phyloP scores from a whole-genome alignment of 2,113 vertebrate species.

The Marmota monax region DNA sequence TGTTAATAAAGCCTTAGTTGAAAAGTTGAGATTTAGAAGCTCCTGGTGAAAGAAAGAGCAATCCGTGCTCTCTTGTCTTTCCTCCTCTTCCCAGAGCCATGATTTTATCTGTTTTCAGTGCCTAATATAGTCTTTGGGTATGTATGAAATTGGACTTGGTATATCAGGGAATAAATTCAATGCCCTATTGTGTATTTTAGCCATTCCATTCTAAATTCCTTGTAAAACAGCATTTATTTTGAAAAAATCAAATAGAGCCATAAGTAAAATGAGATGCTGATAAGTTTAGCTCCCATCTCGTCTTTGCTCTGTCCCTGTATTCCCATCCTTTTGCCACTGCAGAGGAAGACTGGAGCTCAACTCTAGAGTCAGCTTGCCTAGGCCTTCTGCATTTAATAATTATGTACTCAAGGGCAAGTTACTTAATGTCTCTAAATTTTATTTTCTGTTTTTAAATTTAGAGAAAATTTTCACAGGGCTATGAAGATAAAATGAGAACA shows the following conservation, averaged over 20 bases:
- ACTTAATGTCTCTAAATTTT: background rate
- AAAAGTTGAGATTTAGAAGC: background rate
- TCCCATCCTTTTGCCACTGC: background rate
- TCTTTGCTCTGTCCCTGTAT: background rate
- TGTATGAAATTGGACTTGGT: background rate
- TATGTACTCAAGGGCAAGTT: background rate
- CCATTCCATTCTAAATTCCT: background rate
- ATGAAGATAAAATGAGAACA: background rate
- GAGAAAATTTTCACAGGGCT: background rate
- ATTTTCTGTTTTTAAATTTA: constrained; percentile 41
- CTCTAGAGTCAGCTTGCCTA: background rate
- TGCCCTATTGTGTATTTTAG: background rate
- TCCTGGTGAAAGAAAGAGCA: background rate
- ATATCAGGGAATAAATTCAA: background rate
- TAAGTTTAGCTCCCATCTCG: background rate
- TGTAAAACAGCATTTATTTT: background rate
- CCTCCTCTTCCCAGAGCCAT: background rate
- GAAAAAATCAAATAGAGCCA: background rate
- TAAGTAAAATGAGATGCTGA: background rate
- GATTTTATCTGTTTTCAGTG: background rate
- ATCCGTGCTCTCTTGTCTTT: background rate
- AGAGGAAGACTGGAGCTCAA: background rate
- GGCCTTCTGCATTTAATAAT: background rate
- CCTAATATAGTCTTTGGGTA: background rate
- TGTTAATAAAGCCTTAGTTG: constrained; percentile 7